Conservation (phyloP, 2,797 vertebrate genomes). For the Eulemur rubriventer region DNA sequence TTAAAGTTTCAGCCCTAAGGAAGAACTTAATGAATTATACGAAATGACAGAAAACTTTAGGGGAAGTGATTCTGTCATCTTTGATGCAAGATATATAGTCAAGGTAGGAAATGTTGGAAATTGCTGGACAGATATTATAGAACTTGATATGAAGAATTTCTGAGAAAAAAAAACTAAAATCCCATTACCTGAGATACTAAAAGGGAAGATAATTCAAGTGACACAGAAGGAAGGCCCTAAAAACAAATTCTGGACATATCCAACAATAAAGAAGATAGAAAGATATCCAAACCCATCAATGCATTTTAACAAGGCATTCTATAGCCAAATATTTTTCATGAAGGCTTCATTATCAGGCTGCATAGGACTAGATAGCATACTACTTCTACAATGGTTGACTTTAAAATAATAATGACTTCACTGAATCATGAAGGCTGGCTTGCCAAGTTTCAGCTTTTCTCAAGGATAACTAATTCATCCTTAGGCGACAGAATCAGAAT, state of each 20-base stretch:
- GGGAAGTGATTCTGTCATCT: not conserved
- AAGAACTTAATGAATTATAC: not conserved
- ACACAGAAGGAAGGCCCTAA: not conserved
- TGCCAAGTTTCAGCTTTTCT: not conserved
- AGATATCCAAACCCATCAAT: not conserved
- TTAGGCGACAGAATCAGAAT: not conserved
- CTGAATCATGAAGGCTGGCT: not conserved
- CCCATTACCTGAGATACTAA: not conserved
- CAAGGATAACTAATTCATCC: not conserved
- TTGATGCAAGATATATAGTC: not conserved
- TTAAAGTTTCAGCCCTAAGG: not conserved
- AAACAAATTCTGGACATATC: not conserved
- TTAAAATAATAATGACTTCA: not conserved
- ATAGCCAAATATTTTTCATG: not conserved
- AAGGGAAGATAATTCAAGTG: not conserved
- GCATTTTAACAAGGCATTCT: not conserved
- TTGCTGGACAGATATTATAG: not conserved
- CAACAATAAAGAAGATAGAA: not conserved
- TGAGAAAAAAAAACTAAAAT: constrained; percentile 11
- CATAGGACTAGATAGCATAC: not conserved
- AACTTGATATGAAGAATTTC: not conserved
- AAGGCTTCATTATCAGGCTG: not conserved
- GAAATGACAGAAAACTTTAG: not conserved
- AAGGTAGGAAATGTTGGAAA: not conserved
- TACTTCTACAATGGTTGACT: not conserved